Base-by-base conservation (phyloP, 2,113 vertebrate genomes). In the Aviceda subcristata region DNA sequence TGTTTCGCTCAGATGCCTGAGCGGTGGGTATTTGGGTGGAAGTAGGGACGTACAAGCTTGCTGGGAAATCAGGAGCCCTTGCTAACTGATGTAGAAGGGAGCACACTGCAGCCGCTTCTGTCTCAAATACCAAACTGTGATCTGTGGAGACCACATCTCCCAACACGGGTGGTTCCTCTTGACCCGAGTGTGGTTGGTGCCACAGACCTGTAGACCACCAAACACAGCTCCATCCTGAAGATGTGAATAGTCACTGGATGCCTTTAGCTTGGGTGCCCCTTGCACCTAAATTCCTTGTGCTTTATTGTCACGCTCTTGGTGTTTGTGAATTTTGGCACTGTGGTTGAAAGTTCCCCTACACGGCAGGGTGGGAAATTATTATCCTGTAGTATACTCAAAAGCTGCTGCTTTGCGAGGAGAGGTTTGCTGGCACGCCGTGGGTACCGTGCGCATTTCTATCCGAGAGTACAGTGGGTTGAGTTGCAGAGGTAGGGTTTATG, bases 251-350 rank as follows among this genome's bases (percentile, higher is more conserved):
- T 77, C 92, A 92, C 88, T 80, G 88, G 88, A 84, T 95, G 91
- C 95, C 88, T 94, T 96, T 89, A 74, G 67, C 86, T 80, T 66
- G 51, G 87, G 94, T 94, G 92, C 87, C 90, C 69, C 56, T 63
- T 68, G 56, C 95, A 82, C 95, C 92, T 74, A 38, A 82, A 86
- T 86, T 80, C 89, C 78, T 88, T 62, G 72, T 90, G 84, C 73
- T 95, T 85, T 88, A 60, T 32, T 78, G 86, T 91, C 83, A 92
- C 10, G 7, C 77, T 89, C 56, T 80, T 50, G 66, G 73, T 94
- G 84, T 91, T 92, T 68, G 85, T 95, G 75, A 91, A 55, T 86
- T 71, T 86, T 76, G 86, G 87, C 94, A 94, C 76, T 36, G 57
- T 92, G 63, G 50, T 60, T 90, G 55, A 60, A 88, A 77, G 66